These are phyloP conservation scores for Drosophila yakuba DNA, from an alignment of 1,140 invertebrate genomes.

Conservation along the genomic window DNA sequence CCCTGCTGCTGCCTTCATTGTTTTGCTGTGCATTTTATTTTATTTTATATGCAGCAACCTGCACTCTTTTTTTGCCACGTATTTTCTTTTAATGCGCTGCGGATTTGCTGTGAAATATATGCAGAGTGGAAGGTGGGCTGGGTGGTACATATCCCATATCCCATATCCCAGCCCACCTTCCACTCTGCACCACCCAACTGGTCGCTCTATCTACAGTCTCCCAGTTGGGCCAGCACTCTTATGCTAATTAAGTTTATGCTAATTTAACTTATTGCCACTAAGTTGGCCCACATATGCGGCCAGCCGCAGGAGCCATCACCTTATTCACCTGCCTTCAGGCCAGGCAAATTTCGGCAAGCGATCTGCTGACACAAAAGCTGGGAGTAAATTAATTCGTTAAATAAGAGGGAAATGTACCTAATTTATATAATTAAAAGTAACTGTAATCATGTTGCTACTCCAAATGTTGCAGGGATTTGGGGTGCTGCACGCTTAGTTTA, in stretches of 20 bases:
- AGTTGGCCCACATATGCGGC: constrained; percentile 81
- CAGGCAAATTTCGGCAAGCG: constrained; percentile 26
- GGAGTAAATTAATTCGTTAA: constrained; percentile 4
- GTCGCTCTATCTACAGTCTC: constrained; percentile 47
- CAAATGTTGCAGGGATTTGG: constrained; percentile 19
- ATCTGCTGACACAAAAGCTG: constrained; percentile 14
- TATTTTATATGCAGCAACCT: constrained; percentile 23
- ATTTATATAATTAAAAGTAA: constrained; percentile 68
- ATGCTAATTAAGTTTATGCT: constrained; percentile 83
- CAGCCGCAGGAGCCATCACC: constrained; percentile 61
- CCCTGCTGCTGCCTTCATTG: constrained; percentile 54
- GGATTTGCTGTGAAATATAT: constrained; percentile 81
- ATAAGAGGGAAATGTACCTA: constrained; percentile 20
- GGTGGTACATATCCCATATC: constrained; percentile 21
- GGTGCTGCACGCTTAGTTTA: background rate
- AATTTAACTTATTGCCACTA: constrained; percentile 83
- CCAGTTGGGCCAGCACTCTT: constrained; percentile 76
- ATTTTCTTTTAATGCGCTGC: constrained; percentile 82
- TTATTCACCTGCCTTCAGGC: constrained; percentile 7
- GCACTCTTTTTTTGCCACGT: constrained; percentile 62
- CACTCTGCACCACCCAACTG: constrained; percentile 27
- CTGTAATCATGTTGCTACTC: constrained; percentile 41
- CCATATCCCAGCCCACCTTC: constrained; percentile 7
- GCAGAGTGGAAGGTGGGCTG: constrained; percentile 6
- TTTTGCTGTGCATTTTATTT: constrained; percentile 67